Conservation (phyloP, 1,140 invertebrate genomes). For the Bombyx mandarina region DNA sequence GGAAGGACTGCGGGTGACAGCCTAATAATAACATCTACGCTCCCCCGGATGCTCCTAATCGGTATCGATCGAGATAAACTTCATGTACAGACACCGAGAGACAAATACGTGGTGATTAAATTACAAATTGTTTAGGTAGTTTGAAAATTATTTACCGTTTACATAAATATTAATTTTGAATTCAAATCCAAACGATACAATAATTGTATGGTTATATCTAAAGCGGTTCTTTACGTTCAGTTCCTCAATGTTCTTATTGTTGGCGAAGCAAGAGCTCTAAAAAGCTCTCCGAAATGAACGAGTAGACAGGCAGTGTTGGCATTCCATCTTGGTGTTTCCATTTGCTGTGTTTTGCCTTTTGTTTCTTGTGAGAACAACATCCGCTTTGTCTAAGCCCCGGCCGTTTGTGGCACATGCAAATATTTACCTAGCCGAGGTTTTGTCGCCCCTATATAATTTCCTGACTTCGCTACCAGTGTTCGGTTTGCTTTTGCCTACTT, state of each 20-base stretch:
- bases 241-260: too few relatives aligned
- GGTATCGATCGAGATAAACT: conserved; percentile 3
- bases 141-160: too few relatives aligned
- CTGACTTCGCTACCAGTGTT: conserved; percentile 19
- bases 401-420: conserved; percentile 40
- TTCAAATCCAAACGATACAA: too few relatives aligned
- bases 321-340: conserved; percentile 31
- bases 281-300: background rate
- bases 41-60: conserved; percentile 13
- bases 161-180: too few relatives aligned
- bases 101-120: too few relatives aligned
- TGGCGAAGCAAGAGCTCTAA: background rate
- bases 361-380: conserved; percentile 45
- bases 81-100: too few relatives aligned
- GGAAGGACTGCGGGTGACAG: conserved; percentile 19
- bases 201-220: too few relatives aligned
- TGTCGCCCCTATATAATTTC: conserved; percentile 34
- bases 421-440: conserved; percentile 47
- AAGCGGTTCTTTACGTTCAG: too few relatives aligned
- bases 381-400: conserved; percentile 40
- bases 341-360: conserved; percentile 49
- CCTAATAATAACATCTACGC: conserved; percentile 18
- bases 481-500: background rate
- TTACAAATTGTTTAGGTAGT: too few relatives aligned
- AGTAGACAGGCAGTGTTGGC: conserved; percentile 1